Evolutionary conservation across 2,113 vertebrate genomes (phyloP), one percentile per base, ranked within the genome.

Genomic region (Aix galericulata): DNA sequence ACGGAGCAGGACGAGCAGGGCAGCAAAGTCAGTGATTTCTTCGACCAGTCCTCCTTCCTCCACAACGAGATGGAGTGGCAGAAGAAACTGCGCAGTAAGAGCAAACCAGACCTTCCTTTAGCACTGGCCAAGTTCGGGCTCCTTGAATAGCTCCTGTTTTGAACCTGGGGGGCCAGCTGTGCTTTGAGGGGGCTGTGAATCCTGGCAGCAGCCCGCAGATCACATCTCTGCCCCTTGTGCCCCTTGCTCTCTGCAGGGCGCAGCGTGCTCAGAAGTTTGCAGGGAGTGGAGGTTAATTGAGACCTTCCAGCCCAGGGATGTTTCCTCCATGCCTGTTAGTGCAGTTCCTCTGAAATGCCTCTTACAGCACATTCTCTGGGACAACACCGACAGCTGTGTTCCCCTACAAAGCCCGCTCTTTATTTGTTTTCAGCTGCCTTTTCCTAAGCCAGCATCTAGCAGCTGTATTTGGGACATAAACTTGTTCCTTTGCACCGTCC

Each of bases 41-140:
- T 99, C 1, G 98, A 99, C 93, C 99, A 99, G 95, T 98, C 98
- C 1, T 98, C 98, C 91, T 99, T 99, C 96, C 98, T 99, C 75
- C 99, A 99, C 88, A 99, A 99, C 29, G 99, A 99, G 98, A 99
- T 99, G 99, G 99, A 99, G 95, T 99, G 99, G 99, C 99, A 99
- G 98, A 99, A 99, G 97, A 99, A 99, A 86, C 98, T 99, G 71
- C 98, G 99, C 95, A 99, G 99, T 99, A 98, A 98, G 99, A 62
- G 73, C 91, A 2, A 44, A 46, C 17, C 53, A 15, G 8, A 21
- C 52, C 72, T 86, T 29, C 18, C 62, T 46, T 50, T 13, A 0
- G 10, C n/a, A 20, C 21, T 0, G 4, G 40, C 62, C 66, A 55
- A 55, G 48, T 31, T 4, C 2, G 1, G 15, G 34, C 27, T 4